These are phyloP conservation scores for Colinus virginianus DNA, from an alignment of 2,113 vertebrate species.

Conservation along the genomic window DNA sequence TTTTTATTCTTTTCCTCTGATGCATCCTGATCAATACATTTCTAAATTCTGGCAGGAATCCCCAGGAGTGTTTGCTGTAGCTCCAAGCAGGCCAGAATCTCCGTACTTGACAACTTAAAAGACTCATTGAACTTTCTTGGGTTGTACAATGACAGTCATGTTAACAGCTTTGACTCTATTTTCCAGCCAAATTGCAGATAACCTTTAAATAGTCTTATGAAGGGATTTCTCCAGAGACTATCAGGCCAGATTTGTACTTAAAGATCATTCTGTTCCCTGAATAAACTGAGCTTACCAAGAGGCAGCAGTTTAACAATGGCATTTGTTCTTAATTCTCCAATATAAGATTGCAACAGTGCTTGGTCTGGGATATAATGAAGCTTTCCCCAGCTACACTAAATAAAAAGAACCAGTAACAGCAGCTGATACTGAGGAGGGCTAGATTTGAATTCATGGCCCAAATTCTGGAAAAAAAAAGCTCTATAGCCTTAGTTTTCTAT, in stretches of 20 bases:
- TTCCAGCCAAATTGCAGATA: constrained; percentile 56
- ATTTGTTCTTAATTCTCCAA: constrained; percentile 16
- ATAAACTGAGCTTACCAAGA: constrained; percentile 43
- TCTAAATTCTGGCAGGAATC: constrained; percentile 53
- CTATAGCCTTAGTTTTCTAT: neutral
- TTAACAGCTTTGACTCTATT: constrained; percentile 53
- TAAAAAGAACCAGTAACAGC: neutral
- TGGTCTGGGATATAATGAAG: neutral
- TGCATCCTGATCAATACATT: constrained; percentile 48
- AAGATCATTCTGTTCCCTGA: constrained; percentile 60
- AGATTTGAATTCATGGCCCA: neutral
- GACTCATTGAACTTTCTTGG: constrained; percentile 30
- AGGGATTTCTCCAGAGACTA: constrained; percentile 49
- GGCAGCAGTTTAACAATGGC: constrained; percentile 39
- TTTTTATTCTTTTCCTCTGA: constrained; percentile 57
- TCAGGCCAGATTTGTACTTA: constrained; percentile 29
- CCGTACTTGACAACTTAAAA: constrained; percentile 44
- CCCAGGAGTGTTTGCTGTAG: constrained; percentile 25
- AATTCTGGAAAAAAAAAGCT: neutral
- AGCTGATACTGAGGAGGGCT: neutral
- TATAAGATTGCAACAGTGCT: neutral
- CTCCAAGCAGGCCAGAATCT: constrained; percentile 39
- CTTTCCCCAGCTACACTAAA: neutral
- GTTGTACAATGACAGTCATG: neutral
- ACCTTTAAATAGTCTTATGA: constrained; percentile 57